Evolutionary conservation across 2,113 vertebrate species (phyloP).

Genomic region (Athene cunicularia): DNA sequence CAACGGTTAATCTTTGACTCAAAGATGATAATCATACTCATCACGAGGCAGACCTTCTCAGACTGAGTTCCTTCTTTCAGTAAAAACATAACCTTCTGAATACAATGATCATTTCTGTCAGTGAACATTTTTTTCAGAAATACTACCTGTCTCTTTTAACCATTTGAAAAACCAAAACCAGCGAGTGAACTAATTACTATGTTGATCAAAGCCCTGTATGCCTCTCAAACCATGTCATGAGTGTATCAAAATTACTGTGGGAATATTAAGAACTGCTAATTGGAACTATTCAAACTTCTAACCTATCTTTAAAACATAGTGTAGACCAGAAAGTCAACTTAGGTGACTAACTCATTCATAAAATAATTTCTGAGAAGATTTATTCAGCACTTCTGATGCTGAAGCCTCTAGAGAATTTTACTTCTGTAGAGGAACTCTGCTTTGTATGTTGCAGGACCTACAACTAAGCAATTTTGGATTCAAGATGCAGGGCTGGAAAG

Average conservation of each 20-base stretch:
- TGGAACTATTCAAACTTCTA: neutral
- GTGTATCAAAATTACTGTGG: neutral
- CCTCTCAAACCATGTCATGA: neutral
- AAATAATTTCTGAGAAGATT: neutral
- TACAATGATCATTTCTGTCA: neutral
- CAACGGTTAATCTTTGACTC: neutral
- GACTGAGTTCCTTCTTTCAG: neutral
- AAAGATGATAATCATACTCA: neutral
- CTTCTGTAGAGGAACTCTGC: neutral
- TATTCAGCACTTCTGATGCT: neutral
- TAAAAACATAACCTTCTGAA: neutral
- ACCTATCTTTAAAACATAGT: neutral
- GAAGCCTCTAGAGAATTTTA: neutral
- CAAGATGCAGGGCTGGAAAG: neutral
- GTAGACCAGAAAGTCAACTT: neutral
- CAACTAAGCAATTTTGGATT: neutral
- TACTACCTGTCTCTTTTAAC: neutral
- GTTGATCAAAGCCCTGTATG: neutral
- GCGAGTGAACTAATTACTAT: neutral
- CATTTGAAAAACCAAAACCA: neutral
- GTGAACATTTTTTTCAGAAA: neutral
- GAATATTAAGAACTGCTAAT: neutral
- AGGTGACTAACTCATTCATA: neutral
- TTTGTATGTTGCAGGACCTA: neutral
- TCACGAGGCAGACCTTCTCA: neutral